Percentiles rank a stretch among this genome's conserved stretches.
Evolutionary conservation across 2,113 vertebrate genomes (phyloP).

Genomic region (Oreotrochilus melanogaster): DNA sequence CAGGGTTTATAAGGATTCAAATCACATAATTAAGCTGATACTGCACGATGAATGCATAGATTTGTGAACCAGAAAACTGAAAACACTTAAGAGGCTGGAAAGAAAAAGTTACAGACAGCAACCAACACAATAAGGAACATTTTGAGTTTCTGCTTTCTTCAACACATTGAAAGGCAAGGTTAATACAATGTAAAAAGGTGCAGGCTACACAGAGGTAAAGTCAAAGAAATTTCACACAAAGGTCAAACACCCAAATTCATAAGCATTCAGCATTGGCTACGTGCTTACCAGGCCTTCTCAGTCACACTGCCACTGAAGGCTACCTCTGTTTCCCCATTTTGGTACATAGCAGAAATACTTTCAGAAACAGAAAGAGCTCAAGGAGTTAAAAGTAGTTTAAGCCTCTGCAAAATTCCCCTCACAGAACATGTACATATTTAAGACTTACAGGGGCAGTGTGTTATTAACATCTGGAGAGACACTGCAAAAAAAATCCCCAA

Average conservation of each 20-base stretch:
- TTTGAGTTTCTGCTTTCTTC: not conserved
- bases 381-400: not conserved
- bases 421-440: not conserved
- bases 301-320: accelerated
- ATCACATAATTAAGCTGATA: not conserved
- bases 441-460: not conserved
- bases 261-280: accelerated
- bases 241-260: not conserved
- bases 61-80: not conserved
- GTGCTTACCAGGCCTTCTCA: not conserved
- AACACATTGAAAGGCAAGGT: not conserved
- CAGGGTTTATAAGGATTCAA: not conserved
- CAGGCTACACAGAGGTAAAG: not conserved
- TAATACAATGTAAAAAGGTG: not conserved
- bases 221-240: not conserved
- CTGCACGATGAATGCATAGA: not conserved
- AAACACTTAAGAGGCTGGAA: not conserved
- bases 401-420: not conserved
- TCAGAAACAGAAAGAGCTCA: not conserved
- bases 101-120: not conserved
- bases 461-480: not conserved
- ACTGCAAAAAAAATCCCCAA: not conserved
- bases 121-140: not conserved
- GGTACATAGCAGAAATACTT: not conserved
- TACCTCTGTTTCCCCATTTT: not conserved